A percentile compares a stretch with the other conserved stretches of the same genome.
Evolutionary conservation across 2,113 vertebrate species (phyloP).

Genomic region (Ochotona curzoniae): DNA sequence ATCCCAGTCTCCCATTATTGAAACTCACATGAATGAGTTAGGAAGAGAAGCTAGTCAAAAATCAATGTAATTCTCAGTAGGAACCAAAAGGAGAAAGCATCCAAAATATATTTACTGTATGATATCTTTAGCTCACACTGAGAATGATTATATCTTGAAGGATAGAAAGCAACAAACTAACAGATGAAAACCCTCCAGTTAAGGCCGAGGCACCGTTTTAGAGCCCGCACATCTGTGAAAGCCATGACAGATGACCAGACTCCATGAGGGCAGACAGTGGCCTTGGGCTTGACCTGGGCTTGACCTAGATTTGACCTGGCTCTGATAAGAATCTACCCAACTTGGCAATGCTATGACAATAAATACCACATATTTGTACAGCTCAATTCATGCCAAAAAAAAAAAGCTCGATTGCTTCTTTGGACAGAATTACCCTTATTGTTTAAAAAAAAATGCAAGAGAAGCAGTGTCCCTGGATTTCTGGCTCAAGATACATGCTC

Average conservation of each 20-base stretch:
- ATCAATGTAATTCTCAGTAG: not conserved
- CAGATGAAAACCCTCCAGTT: not conserved
- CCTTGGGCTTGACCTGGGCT: not conserved
- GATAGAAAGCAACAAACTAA: not conserved
- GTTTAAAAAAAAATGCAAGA: conserved; percentile 28
- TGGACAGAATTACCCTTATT: conserved; percentile 47
- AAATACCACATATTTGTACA: conserved; percentile 49
- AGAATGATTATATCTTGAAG: not conserved
- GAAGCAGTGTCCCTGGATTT: not conserved
- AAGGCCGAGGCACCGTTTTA: not conserved
- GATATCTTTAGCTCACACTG: not conserved
- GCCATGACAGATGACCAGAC: not conserved
- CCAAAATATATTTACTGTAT: not conserved
- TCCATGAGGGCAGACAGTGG: not conserved
- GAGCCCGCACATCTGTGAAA: not conserved
- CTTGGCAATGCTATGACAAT: conserved; percentile 25
- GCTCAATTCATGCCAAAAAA: not conserved
- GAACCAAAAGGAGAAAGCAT: not conserved
- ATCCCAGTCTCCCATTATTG: not conserved
- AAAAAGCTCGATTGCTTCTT: conserved; percentile 41
- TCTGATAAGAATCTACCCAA: conserved; percentile 44
- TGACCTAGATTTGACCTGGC: conserved; percentile 6
- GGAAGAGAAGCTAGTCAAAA: not conserved
- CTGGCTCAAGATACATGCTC: not conserved
- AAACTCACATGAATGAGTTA: not conserved